Evolutionary conservation across 2,888 invertebrate genomes (phyloP).

Genomic region (Melinaea marsaeus): DNA sequence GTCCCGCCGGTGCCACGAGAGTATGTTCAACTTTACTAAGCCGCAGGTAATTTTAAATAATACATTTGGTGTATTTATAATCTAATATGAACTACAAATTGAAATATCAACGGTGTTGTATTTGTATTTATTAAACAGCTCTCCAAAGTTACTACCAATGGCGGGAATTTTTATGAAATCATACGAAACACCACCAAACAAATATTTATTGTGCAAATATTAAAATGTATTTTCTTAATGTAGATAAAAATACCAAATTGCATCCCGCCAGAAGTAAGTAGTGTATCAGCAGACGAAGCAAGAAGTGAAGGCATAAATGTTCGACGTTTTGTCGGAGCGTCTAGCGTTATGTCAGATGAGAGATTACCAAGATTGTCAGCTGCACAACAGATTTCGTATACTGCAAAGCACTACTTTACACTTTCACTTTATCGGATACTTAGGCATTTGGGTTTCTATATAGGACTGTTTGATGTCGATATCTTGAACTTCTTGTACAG

Average conservation of each 20-base stretch:
- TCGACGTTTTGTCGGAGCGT: constrained; percentile 80
- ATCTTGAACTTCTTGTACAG: constrained; percentile 31
- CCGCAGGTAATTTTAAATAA: constrained; percentile 52
- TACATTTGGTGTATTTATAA: neutral
- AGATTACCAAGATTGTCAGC: constrained; percentile 58
- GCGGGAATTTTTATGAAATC: too few relatives aligned
- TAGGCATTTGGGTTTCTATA: constrained; percentile 15
- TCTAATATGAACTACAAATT: too few relatives aligned
- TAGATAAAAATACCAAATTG: constrained; percentile 65
- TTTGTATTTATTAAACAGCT: neutral
- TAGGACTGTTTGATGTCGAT: constrained; percentile 26
- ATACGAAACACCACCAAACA: too few relatives aligned
- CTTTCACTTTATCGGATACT: constrained; percentile 18
- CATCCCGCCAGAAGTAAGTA: constrained; percentile 74
- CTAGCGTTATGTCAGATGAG: constrained; percentile 82
- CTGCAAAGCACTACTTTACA: constrained; percentile 27
- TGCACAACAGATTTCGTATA: constrained; percentile 41
- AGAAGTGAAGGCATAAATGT: constrained; percentile 64
- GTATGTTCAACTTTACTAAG: constrained; percentile 74
- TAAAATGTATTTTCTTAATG: constrained; percentile 21
- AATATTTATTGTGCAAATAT: neutral
- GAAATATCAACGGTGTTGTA: too few relatives aligned
- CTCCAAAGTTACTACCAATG: neutral
- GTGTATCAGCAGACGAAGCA: constrained; percentile 60
- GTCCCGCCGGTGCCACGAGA: constrained; percentile 79